These are phyloP conservation scores for Cydia splendana DNA, from an alignment of 1,140 invertebrate genomes.

Conservation along the genomic window DNA sequence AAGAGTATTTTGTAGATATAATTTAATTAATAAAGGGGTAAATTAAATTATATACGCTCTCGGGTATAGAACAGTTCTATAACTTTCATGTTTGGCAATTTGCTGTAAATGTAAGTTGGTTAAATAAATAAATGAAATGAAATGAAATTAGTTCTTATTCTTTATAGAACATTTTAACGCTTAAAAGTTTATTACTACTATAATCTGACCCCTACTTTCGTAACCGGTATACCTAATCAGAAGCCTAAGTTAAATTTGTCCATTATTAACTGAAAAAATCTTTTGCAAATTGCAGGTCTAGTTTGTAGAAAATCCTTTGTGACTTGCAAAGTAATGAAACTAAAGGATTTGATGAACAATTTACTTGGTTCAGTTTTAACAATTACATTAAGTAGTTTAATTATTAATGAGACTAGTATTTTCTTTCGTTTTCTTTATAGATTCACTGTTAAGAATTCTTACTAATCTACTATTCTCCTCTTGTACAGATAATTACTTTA, in stretches of 20 bases:
- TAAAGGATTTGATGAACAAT: slow-evolving; percentile 5
- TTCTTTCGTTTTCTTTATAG: neutral
- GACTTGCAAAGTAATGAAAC: slow-evolving; percentile 14
- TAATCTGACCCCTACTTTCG: neutral
- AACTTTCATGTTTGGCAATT: too few relatives aligned
- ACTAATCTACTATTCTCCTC: neutral
- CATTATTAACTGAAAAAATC: neutral
- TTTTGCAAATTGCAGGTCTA: neutral
- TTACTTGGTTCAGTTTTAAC: neutral
- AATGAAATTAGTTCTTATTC: too few relatives aligned
- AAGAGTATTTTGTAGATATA: slow-evolving; percentile 1
- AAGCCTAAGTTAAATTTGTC: neutral
- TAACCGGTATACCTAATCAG: neutral
- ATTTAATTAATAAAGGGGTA: slow-evolving; percentile 11
- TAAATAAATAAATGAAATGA: too few relatives aligned
- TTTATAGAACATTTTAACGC: neutral
- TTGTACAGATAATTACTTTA: neutral
- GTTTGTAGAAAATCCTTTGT: slow-evolving; percentile 11
- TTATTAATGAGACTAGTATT: neutral
- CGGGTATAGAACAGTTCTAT: neutral
- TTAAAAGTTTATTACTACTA: neutral
- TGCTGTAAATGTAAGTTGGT: too few relatives aligned
- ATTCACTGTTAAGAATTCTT: neutral
- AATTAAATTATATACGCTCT: slow-evolving; percentile 12
- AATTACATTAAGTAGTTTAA: slow-evolving; percentile 8